These are phyloP conservation scores for Percopsis transmontana DNA, from an alignment of 2,113 vertebrate genomes.

Conservation along the genomic window DNA sequence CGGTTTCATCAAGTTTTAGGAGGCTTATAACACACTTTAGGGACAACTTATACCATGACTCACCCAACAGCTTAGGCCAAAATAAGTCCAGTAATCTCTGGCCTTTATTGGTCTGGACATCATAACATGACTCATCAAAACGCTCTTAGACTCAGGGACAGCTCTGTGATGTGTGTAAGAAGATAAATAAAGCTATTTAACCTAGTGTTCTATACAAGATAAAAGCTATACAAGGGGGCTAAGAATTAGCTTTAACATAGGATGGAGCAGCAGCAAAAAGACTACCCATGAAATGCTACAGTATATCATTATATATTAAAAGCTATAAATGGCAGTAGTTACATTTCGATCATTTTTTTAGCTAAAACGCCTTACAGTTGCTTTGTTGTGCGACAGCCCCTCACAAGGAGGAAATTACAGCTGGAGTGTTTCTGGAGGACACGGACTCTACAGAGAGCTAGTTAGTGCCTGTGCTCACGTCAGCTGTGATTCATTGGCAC, in stretches of 20 bases:
- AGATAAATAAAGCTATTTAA: not conserved
- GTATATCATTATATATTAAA: too few species aligned
- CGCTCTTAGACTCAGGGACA: not conserved
- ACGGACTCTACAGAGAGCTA: slow-evolving; percentile 1
- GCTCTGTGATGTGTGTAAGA: slow-evolving; percentile 12
- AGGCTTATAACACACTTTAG: slow-evolving; percentile 7
- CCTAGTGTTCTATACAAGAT: not conserved
- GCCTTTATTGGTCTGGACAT: slow-evolving; percentile 12
- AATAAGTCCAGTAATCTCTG: not conserved
- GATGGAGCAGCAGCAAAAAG: too few species aligned
- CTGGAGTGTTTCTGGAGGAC: not conserved
- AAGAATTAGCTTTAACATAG: too few species aligned
- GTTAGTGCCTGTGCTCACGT: not conserved
- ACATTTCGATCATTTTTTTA: too few species aligned
- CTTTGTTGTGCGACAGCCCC: not conserved
- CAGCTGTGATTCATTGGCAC: slow-evolving; percentile 22
- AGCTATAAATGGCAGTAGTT: too few species aligned
- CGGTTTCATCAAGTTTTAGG: slow-evolving; percentile 16
- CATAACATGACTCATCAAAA: slow-evolving; percentile 12
- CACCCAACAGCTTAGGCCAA: not conserved
- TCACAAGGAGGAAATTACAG: not conserved
- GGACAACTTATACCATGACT: not conserved
- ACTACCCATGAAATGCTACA: too few species aligned
- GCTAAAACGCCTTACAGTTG: too few species aligned
- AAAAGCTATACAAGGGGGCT: too few species aligned